These are phyloP conservation scores for Cheumatopsyche charites DNA, from an alignment of 1,140 invertebrate species.

Conservation along the genomic window DNA sequence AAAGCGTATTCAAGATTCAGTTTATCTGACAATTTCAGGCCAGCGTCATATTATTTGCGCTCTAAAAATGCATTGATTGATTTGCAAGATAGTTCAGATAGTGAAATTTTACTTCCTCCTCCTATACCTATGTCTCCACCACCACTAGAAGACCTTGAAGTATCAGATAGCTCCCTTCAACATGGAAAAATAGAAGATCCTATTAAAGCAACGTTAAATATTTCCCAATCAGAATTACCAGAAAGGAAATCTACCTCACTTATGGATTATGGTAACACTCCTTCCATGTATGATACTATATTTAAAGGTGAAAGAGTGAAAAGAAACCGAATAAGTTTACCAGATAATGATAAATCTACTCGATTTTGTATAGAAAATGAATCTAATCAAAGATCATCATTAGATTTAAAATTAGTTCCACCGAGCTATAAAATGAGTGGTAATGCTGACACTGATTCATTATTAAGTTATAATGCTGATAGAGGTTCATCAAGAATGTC, in stretches of 20 bases:
- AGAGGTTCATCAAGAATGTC: conserved; percentile 59
- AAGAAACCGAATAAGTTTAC: conserved; percentile 57
- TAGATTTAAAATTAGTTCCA: conserved; percentile 53
- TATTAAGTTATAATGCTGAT: conserved; percentile 59
- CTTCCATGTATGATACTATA: conserved; percentile 62
- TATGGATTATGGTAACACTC: conserved; percentile 61
- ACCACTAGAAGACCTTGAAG: conserved; percentile 67
- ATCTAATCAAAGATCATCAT: conserved; percentile 48
- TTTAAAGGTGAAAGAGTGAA: conserved; percentile 60
- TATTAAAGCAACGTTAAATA: conserved; percentile 4
- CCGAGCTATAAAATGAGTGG: conserved; percentile 54
- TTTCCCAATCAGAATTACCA: neutral
- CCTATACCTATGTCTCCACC: conserved; percentile 79
- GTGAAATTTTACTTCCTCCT: conserved; percentile 80
- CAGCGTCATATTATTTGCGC: conserved; percentile 84
- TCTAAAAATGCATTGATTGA: conserved; percentile 67
- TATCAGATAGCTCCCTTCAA: conserved; percentile 22
- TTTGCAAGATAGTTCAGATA: conserved; percentile 80
- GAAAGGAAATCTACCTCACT: conserved; percentile 59
- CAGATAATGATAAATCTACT: conserved; percentile 49
- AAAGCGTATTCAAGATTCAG: conserved; percentile 70
- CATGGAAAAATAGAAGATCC: neutral
- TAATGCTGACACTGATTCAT: conserved; percentile 57
- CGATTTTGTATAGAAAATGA: conserved; percentile 50
- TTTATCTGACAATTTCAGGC: conserved; percentile 83